phyloP scores from a whole-genome alignment of 2,888 invertebrate species.

The Ernsta delagoae region DNA sequence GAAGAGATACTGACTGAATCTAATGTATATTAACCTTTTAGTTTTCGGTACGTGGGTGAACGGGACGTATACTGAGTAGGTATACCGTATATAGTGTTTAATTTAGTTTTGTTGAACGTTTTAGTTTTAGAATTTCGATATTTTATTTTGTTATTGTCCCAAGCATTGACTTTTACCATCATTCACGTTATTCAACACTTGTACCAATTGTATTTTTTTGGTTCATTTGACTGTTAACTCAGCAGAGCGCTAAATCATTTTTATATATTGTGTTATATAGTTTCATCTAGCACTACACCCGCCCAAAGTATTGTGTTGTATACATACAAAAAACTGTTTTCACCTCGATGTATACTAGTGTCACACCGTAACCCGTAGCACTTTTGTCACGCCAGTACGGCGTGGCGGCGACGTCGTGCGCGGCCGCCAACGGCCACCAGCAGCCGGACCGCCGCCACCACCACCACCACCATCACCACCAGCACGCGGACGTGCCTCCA shows the following conservation, averaged over 20 bases:
- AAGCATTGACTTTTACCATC: not conserved
- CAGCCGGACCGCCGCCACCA: conserved; percentile 74
- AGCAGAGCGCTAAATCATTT: too few relatives aligned
- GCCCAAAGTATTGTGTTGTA: too few relatives aligned
- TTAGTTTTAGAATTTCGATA: too few relatives aligned
- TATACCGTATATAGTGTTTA: too few relatives aligned
- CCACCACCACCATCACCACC: conserved; percentile 70
- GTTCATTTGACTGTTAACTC: too few relatives aligned
- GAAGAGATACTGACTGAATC: conserved; percentile 14
- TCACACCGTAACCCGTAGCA: conserved; percentile 30
- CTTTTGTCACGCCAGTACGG: conserved; percentile 69
- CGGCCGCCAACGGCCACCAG: conserved; percentile 78
- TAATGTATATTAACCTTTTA: conserved; percentile 26
- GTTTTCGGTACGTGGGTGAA: not conserved
- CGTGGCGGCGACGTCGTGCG: conserved; percentile 82
- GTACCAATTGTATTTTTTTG: conserved; percentile 3
- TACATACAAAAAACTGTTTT: too few relatives aligned
- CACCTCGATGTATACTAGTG: not conserved
- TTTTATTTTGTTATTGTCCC: not conserved
- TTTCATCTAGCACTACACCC: too few relatives aligned
- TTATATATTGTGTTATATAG: too few relatives aligned
- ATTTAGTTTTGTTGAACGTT: too few relatives aligned
- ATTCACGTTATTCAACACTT: not conserved
- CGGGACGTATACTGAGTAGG: not conserved
- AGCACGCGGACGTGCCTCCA: conserved; percentile 80